Evolutionary conservation across 2,113 vertebrate genomes (phyloP), one percentile per base, ranked within the genome.

Genomic region (Hydrochoerus hydrochaeris): DNA sequence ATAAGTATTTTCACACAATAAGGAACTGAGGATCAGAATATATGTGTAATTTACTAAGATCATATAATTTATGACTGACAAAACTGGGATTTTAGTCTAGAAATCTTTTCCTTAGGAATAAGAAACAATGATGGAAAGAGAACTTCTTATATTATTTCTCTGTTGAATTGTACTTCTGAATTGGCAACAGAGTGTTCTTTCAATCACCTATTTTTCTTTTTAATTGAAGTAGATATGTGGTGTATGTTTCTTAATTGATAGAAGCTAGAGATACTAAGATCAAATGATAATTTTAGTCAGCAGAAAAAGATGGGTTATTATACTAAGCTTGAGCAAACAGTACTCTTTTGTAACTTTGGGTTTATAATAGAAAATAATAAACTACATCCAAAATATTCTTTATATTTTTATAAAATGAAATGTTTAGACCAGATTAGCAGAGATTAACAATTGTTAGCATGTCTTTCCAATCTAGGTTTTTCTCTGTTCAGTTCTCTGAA

Each of bases 391-490:
- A 85, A 83, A 17, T 9, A 32, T 81, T 94, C 13, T 73, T 85
- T 88, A 49, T 94, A 54, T 95, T 92, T 95, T 92, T 82, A 63
- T 69, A 77, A 95, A 94, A 82, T 52, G 89, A 85, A 38, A 85
- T 85, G 1, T 78, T 87, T 46, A 67, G 49, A 62, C 62, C 54
- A 92, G 24, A 78, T 86, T 65, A 63, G 86, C 75, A 95, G 49
- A 85, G 73, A 83, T 32, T 77, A 77, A 49, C 26, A 80, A 20
- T 67, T 96, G 63, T 96, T 95, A 28, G 16, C 10, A 28, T 84
- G 41, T 93, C 86, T 96, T 95, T 62, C 46, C 35, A 73, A 6
- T 93, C 54, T 83, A 26, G 30, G 65, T 85, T 80, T 77, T 82
- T 26, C 24, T 91, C 49, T 94, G 88, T 88, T 95, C 88, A 91